phyloP scores from a whole-genome alignment of 1,140 invertebrate species.

The Drosophila obscura region DNA sequence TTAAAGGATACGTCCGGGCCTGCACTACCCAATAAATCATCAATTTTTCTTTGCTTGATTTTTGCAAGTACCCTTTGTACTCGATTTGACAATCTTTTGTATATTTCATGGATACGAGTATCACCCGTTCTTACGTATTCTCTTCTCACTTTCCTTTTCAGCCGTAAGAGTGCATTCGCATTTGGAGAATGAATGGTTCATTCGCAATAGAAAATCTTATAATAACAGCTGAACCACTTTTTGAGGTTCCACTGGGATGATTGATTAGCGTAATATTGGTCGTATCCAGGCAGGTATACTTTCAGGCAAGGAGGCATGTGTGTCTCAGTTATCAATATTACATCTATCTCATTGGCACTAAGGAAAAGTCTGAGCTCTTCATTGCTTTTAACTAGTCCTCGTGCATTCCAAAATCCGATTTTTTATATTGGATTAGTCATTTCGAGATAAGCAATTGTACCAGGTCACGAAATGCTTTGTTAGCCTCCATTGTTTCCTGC shows the following conservation, averaged over 20 bases:
- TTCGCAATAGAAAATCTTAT: not conserved
- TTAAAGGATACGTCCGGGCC: too few species aligned
- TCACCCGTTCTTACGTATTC: not conserved
- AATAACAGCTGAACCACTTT: not conserved
- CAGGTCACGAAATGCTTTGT: constrained; percentile 26
- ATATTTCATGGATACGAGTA: not conserved
- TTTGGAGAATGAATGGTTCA: too few species aligned
- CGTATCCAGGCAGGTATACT: too few species aligned
- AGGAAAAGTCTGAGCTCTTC: not conserved
- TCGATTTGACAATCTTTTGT: not conserved
- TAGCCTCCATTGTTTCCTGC: not conserved
- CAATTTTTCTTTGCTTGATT: too few species aligned
- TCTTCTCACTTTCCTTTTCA: not conserved
- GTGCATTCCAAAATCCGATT: constrained; percentile 38
- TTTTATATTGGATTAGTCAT: constrained; percentile 14
- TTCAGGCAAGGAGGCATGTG: too few species aligned
- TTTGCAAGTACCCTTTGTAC: not conserved
- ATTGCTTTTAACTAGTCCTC: constrained; percentile 11
- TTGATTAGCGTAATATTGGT: not conserved
- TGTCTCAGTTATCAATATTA: too few species aligned
- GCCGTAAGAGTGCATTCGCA: too few species aligned
- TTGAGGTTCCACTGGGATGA: not conserved
- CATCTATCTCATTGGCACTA: too few species aligned
- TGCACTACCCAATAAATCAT: too few species aligned
- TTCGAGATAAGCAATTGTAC: constrained; percentile 11